Percentiles rank a stretch among this genome's conserved stretches.
phyloP scores from a whole-genome alignment of 2,888 invertebrate genomes.

The Cerceris ruficornis region DNA sequence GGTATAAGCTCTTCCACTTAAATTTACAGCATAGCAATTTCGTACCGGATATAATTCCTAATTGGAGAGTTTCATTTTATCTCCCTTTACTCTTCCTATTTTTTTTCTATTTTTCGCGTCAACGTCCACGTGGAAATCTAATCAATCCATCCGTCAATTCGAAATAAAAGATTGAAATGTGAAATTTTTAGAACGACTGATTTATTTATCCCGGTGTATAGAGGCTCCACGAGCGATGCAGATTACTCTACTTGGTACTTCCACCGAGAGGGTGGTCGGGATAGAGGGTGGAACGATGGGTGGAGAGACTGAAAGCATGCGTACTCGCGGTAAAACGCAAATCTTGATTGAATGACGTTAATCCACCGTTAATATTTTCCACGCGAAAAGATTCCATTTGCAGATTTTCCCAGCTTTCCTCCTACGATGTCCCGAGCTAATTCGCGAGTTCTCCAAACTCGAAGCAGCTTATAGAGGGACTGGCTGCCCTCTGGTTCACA shows the following conservation, averaged over 20 bases:
- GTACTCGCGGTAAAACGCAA: background rate
- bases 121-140: no score
- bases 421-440: background rate
- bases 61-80: conserved; percentile 7
- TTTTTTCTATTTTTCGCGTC: no score
- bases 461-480: no score
- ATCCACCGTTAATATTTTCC: conserved; percentile 23
- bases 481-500: no score
- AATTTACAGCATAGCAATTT: conserved; percentile 19
- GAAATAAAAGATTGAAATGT: no score
- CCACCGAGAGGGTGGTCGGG: no score
- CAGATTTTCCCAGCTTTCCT: background rate
- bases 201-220: no score
- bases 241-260: no score
- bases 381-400: background rate
- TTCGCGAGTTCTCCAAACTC: background rate
- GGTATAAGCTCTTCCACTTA: conserved; percentile 7
- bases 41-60: background rate
- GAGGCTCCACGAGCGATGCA: no score
- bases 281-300: no score
- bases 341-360: conserved; percentile 11
- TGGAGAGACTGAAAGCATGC: background rate
- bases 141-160: no score
- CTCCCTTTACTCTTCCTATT: background rate
- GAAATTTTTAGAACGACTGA: no score